Evolutionary conservation across 2,888 invertebrate species (phyloP), one percentile per base, ranked within the genome.

Genomic region (Oscheius sp.): DNA sequence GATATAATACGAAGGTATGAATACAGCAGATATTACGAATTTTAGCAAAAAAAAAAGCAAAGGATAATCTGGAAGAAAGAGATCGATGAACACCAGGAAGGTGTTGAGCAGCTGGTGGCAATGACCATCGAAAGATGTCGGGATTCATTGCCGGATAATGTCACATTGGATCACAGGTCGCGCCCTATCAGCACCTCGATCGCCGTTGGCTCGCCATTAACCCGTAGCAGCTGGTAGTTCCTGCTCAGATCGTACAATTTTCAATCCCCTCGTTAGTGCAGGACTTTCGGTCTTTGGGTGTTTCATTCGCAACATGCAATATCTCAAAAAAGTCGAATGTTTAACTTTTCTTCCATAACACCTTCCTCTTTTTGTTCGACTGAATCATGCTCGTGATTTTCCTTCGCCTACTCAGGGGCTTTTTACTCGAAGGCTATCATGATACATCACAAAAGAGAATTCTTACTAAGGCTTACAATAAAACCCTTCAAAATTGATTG

Each of bases 81-180:
- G n/a, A n/a, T n/a, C n/a, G n/a, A n/a, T n/a, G n/a, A n/a, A n/a
- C n/a, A 41, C 41, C 41, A 14, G 6, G 51, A 20, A 59, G 44
- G 59, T 59, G 41, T 44, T 17, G 59, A 59, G 59, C 59, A 59
- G 59, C 59, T 59, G 59, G 44, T 44, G 59, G 26, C 59, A 59
- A 59, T 59, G 59, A 59, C 59, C 59, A 59, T 41, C 44, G 41
- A 44, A 44, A 41, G 44, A 59, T 59, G 59, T 59, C 59, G 59
- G 59, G 59, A 59, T 59, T 59, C 59, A 59, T 44, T 41, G 59
- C 59, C 44, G 59, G 59, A 49, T 62, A 47, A 62, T 62, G 62
- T 62, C 62, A 62, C 62, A 62, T 62, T 62, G 62, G 47, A 62
- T 62, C 62, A 62, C 62, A 62, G 62, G 62, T 62, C 62, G 62